Evolutionary conservation across 2,888 invertebrate species (phyloP).

Genomic region (Eupithecia dodoneata): DNA sequence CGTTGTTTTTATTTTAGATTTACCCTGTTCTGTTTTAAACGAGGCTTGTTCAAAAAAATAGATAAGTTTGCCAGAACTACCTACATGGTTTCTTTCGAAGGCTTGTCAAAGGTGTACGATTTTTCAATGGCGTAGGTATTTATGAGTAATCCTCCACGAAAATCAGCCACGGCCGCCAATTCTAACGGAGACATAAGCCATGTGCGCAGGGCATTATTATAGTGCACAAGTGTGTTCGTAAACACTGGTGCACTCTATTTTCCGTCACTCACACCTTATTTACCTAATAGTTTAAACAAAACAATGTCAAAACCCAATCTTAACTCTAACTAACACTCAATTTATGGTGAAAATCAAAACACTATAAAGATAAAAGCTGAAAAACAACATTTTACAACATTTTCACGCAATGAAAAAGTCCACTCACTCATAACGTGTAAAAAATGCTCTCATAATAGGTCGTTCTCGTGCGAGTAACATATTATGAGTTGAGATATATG

Average conservation of each 20-base stretch:
- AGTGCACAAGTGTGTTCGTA: background rate
- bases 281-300: background rate
- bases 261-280: background rate
- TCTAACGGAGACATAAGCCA: background rate
- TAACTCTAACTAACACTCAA: background rate
- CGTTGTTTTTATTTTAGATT: slow-evolving; percentile 44
- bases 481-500: slow-evolving; percentile 41
- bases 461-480: slow-evolving; percentile 54
- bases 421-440: slow-evolving; percentile 52
- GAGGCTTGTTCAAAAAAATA: background rate
- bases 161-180: background rate
- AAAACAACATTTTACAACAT: slow-evolving; percentile 40
- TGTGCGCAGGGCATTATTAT: background rate
- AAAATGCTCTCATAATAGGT: slow-evolving; percentile 55
- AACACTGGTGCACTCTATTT: background rate
- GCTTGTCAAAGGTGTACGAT: background rate
- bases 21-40: slow-evolving; percentile 3
- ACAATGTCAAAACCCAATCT: background rate
- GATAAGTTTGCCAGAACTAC: background rate
- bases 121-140: background rate
- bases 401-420: slow-evolving; percentile 56
- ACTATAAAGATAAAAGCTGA: slow-evolving; percentile 13
- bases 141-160: background rate
- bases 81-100: background rate
- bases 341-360: slow-evolving; percentile 12